Conservation (phyloP, 2,888 invertebrate genomes). For the Fabriciana adippe region DNA sequence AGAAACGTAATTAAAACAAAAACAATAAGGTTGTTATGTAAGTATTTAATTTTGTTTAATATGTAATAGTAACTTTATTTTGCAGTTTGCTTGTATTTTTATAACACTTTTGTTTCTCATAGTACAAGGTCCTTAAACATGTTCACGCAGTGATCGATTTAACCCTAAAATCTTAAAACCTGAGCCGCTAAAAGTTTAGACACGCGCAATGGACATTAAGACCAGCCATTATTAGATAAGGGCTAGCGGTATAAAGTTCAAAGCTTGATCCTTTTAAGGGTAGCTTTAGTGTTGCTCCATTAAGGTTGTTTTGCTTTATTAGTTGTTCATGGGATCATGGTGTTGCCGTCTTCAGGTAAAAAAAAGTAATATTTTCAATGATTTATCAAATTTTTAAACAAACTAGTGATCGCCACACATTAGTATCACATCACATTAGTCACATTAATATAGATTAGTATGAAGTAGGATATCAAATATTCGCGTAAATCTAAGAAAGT, state of each 20-base stretch:
- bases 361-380: neutral
- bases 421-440: too few species aligned
- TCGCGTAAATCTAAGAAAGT: too few species aligned
- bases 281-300: constrained; percentile 14
- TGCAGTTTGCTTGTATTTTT: neutral
- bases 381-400: neutral
- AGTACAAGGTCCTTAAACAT: constrained; percentile 48
- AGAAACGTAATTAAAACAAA: neutral
- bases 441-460: too few species aligned
- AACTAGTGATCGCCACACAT: too few species aligned
- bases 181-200: constrained; percentile 46
- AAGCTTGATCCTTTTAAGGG: constrained; percentile 17
- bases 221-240: constrained; percentile 12
- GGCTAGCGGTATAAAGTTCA: constrained; percentile 4
- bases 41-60: too few species aligned
- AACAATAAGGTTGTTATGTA: too few species aligned
- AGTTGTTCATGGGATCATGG: constrained; percentile 5
- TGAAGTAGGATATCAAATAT: too few species aligned
- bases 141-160: constrained; percentile 65
- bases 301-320: constrained; percentile 11
- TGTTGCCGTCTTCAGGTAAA: neutral
- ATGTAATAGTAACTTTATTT: neutral
- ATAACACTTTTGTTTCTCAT: neutral
- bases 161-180: constrained; percentile 48
- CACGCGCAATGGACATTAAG: constrained; percentile 44